A percentile compares a stretch with the other conserved stretches of the same genome.
phyloP scores from a whole-genome alignment of 2,113 vertebrate species.

The Heteronetta atricapilla region DNA sequence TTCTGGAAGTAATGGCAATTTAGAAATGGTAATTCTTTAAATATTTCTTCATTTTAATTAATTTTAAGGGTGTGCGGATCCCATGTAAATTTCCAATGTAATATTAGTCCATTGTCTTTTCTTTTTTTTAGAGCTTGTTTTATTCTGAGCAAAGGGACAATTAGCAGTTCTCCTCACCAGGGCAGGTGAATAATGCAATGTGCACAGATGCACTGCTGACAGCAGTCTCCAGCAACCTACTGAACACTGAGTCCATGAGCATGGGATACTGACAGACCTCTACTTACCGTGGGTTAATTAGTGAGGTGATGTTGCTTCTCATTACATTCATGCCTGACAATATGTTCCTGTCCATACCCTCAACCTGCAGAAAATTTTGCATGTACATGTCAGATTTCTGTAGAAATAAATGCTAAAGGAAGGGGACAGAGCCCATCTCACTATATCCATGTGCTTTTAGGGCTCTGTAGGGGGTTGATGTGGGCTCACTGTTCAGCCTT shows the following conservation, averaged over 20 bases:
- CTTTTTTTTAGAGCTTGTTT: neutral
- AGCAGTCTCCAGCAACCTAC: neutral
- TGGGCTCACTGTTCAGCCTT: rapidly evolving
- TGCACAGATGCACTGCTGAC: neutral
- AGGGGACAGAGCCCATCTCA: neutral
- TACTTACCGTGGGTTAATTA: neutral
- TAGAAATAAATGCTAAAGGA: neutral
- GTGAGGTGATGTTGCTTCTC: neutral
- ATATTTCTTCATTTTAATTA: neutral
- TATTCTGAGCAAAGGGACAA: neutral
- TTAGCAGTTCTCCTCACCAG: neutral
- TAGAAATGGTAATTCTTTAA: neutral
- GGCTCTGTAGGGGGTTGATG: neutral
- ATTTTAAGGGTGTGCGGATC: neutral
- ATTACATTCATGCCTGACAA: neutral
- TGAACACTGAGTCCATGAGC: neutral
- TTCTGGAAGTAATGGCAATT: slow-evolving; percentile 20
- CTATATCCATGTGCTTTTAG: neutral
- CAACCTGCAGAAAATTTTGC: neutral
- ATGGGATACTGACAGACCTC: neutral
- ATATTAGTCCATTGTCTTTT: neutral
- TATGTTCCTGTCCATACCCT: neutral
- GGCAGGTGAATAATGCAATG: neutral
- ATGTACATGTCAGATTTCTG: neutral
- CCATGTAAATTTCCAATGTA: neutral